A percentile compares a stretch with the other conserved stretches of the same genome.
These are phyloP conservation scores for Cygnus atratus DNA, from an alignment of 2,113 vertebrate species.

Conservation along the genomic window DNA sequence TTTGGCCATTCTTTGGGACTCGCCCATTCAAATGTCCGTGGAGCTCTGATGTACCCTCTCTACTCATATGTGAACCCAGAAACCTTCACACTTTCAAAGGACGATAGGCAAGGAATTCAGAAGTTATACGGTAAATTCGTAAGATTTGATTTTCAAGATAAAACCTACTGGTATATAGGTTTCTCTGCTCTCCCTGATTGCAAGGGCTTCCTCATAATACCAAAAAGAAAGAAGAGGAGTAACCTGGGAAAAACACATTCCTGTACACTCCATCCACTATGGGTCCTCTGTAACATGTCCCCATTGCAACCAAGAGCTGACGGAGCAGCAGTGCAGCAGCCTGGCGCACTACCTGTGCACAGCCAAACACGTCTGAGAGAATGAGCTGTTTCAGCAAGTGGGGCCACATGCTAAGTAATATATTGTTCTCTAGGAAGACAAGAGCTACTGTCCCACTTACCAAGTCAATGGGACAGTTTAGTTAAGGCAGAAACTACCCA, in stretches of 20 bases:
- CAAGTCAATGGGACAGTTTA: background rate
- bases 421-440: background rate
- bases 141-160: background rate
- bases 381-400: background rate
- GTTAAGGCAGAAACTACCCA: background rate
- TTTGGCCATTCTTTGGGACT: constrained; percentile 88
- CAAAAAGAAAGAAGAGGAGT: background rate
- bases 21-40: constrained; percentile 75
- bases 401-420: background rate
- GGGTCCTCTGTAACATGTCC: background rate
- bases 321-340: background rate
- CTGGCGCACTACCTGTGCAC: background rate
- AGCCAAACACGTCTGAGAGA: background rate
- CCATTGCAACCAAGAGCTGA: background rate
- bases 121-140: constrained; percentile 80
- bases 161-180: background rate
- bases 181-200: background rate
- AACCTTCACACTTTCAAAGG: constrained; percentile 71
- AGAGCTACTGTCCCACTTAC: background rate
- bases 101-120: constrained; percentile 79
- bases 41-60: constrained; percentile 83
- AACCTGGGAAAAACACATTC: background rate
- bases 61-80: constrained; percentile 64
- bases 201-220: background rate
- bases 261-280: background rate